phyloP scores from a whole-genome alignment of 2,888 invertebrate species.

The Rotaria sp. region DNA sequence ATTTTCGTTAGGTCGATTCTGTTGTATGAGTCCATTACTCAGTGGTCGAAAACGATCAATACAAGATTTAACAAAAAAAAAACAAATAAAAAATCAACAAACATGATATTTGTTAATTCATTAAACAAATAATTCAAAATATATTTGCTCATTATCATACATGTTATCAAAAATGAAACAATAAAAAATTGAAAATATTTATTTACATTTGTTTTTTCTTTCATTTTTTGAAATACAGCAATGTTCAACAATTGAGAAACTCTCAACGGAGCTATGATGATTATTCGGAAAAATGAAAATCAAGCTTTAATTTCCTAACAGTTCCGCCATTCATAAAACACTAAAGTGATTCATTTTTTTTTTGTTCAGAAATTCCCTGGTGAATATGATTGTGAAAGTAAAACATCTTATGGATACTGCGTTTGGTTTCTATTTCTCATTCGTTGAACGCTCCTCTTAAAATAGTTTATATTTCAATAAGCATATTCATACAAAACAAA shows the following conservation, averaged over 20 bases:
- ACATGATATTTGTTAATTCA: not conserved
- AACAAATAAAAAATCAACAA: not conserved
- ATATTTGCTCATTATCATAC: not conserved
- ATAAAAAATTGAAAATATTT: not conserved
- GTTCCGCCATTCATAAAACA: too few species aligned
- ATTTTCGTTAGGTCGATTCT: not conserved
- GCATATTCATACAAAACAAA: not conserved
- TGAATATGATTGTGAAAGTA: too few species aligned
- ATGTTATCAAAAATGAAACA: not conserved
- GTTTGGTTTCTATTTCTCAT: too few species aligned
- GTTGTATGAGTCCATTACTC: not conserved
- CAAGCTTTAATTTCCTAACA: too few species aligned
- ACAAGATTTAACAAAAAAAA: not conserved
- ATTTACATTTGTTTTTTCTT: not conserved
- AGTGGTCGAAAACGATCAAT: constrained; percentile 1
- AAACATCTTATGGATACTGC: too few species aligned
- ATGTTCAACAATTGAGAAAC: too few species aligned
- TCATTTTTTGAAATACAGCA: too few species aligned
- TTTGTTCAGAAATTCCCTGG: too few species aligned
- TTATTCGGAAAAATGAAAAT: too few species aligned
- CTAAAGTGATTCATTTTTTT: too few species aligned
- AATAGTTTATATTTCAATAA: not conserved
- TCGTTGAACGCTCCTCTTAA: too few species aligned
- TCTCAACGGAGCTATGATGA: too few species aligned
- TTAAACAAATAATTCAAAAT: not conserved